Evolutionary conservation across 1,140 invertebrate species (phyloP).

Genomic region (Drosophila asahinai): DNA sequence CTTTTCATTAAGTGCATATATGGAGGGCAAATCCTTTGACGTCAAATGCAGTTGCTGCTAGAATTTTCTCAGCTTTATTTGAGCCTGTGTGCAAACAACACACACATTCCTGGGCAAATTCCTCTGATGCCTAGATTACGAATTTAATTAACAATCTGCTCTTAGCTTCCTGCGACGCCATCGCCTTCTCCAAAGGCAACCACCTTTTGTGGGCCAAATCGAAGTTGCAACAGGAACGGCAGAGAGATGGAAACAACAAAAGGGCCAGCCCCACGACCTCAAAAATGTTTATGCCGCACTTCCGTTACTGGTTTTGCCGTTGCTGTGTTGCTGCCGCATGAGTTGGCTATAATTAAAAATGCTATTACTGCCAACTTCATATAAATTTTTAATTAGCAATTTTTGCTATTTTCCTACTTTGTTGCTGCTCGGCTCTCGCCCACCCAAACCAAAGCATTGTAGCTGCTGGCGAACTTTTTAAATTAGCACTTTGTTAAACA

Average conservation of each 20-base stretch:
- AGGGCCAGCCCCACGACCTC: slow-evolving; percentile 74
- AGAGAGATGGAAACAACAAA: slow-evolving; percentile 57
- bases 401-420: slow-evolving; percentile 85
- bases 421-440: slow-evolving; percentile 48
- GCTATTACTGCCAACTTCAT: slow-evolving; percentile 83
- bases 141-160: slow-evolving; percentile 48
- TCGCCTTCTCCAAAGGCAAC: not conserved
- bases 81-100: slow-evolving; percentile 15
- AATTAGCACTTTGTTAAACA: slow-evolving; percentile 84
- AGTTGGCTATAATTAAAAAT: slow-evolving; percentile 84
- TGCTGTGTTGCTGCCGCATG: slow-evolving; percentile 68
- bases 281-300: slow-evolving; percentile 80
- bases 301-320: slow-evolving; percentile 58
- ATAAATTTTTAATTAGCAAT: slow-evolving; percentile 85
- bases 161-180: slow-evolving; percentile 3
- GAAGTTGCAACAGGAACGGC: slow-evolving; percentile 36
- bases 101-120: slow-evolving; percentile 29
- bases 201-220: slow-evolving; percentile 45
- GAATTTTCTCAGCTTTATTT: slow-evolving; percentile 32
- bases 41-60: slow-evolving; percentile 31
- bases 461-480: slow-evolving; percentile 75
- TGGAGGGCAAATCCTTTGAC: slow-evolving; percentile 36
- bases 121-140: slow-evolving; percentile 32
- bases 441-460: slow-evolving; percentile 15
- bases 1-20: slow-evolving; percentile 35